These are phyloP conservation scores for Osmerus eperlanus DNA, from an alignment of 2,113 vertebrate genomes.

Conservation along the genomic window DNA sequence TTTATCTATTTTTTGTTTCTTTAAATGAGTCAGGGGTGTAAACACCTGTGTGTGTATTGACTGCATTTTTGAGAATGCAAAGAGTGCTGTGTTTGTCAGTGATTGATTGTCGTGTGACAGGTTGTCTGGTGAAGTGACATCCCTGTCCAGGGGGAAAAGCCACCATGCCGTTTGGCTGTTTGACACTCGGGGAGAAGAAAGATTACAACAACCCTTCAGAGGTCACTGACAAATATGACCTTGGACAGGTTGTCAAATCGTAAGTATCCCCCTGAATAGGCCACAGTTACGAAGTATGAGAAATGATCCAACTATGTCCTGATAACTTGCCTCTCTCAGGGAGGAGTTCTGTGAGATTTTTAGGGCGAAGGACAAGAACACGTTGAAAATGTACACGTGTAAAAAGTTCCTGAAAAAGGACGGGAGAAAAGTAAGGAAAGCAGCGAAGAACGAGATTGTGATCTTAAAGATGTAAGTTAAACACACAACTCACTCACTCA, in stretches of 20 bases:
- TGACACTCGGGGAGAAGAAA: slow-evolving; percentile 97
- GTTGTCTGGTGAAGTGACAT: slow-evolving; percentile 45
- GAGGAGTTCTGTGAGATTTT: slow-evolving; percentile 99
- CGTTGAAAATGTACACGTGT: slow-evolving; percentile 95
- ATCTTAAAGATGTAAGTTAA: slow-evolving; percentile 94
- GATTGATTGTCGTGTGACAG: slow-evolving; percentile 15
- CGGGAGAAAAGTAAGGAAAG: slow-evolving; percentile 95
- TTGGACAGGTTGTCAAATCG: slow-evolving; percentile 97
- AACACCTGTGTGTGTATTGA: too few relatives aligned
- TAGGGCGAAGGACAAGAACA: slow-evolving; percentile 93
- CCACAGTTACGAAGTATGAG: too few relatives aligned
- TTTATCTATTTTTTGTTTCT: too few relatives aligned
- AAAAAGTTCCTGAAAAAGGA: slow-evolving; percentile 99
- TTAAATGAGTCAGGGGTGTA: too few relatives aligned
- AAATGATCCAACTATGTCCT: too few relatives aligned
- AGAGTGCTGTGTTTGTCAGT: not conserved
- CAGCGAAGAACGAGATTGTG: slow-evolving; percentile 97
- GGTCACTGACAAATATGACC: slow-evolving; percentile 98
- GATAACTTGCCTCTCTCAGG: slow-evolving; percentile 62
- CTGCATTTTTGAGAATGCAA: too few relatives aligned
- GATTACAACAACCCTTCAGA: slow-evolving; percentile 97
- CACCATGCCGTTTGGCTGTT: slow-evolving; percentile 99
- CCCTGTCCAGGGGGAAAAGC: slow-evolving; percentile 72
- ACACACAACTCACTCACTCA: not conserved
- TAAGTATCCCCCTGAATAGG: slow-evolving; percentile 69